Conservation (phyloP, 2,113 vertebrate genomes). For the Alethe castanea region DNA sequence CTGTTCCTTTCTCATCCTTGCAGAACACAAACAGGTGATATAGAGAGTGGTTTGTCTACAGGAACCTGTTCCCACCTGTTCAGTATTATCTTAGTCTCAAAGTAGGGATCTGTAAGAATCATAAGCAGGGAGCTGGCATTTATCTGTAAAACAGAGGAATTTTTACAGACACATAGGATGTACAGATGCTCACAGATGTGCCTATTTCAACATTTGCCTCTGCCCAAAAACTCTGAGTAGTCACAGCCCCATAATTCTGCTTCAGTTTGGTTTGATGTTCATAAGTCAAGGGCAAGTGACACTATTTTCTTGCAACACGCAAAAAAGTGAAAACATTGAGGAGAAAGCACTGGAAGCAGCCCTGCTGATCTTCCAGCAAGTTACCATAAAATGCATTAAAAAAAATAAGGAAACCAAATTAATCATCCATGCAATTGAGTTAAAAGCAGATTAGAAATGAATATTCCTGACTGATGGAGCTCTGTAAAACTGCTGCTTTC, state of each 20-base stretch:
- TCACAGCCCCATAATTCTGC: background rate
- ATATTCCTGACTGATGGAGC: background rate
- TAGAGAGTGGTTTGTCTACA: background rate
- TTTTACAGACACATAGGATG: background rate
- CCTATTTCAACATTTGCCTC: background rate
- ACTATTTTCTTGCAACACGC: rapidly evolving
- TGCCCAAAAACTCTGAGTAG: background rate
- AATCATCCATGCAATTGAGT: background rate
- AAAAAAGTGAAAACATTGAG: background rate
- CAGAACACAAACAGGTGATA: background rate
- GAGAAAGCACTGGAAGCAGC: background rate
- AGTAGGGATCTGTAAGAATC: background rate
- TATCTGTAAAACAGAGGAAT: background rate
- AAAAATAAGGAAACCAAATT: background rate
- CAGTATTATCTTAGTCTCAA: background rate
- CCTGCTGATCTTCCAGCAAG: background rate
- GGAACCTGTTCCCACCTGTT: background rate
- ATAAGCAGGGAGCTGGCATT: background rate
- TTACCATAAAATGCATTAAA: background rate
- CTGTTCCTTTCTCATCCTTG: background rate
- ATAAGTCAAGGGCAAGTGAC: background rate
- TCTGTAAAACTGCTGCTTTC: background rate
- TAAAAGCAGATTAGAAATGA: background rate
- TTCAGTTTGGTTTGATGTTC: background rate
- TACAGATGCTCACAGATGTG: rapidly evolving